A percentile compares a stretch with the other conserved stretches of the same genome.
Conservation (phyloP, 2,888 invertebrate species). For the Calliopum simillimum region DNA sequence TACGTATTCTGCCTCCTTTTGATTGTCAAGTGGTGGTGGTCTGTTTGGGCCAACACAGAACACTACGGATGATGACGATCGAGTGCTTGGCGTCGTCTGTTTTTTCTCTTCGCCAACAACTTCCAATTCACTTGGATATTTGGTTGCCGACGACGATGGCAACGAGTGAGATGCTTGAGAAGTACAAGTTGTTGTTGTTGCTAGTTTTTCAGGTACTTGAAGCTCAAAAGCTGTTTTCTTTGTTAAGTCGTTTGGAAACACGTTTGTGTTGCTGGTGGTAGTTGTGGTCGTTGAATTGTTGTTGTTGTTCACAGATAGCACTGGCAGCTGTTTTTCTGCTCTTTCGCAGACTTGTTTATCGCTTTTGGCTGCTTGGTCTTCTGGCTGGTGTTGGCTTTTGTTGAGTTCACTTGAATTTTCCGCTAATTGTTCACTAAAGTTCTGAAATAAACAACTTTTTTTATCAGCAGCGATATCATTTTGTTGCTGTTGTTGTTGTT, state of each 20-base stretch:
- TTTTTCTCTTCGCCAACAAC: slow-evolving; percentile 6
- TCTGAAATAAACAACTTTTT: not conserved
- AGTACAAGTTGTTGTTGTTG: slow-evolving; percentile 36
- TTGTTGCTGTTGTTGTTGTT: not conserved
- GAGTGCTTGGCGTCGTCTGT: not conserved
- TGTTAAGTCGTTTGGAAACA: not conserved
- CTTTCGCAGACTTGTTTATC: slow-evolving; percentile 45
- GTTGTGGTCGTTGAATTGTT: slow-evolving; percentile 31
- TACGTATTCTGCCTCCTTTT: slow-evolving; percentile 19
- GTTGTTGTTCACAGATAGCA: slow-evolving; percentile 23
- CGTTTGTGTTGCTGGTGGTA: slow-evolving; percentile 30
- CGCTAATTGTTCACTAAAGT: not conserved
- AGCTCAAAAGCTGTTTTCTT: slow-evolving; percentile 45
- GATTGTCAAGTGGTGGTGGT: slow-evolving; percentile 27
- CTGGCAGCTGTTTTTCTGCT: slow-evolving; percentile 29
- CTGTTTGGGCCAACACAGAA: slow-evolving; percentile 20
- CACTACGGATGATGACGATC: slow-evolving; percentile 27
- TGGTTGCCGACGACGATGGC: not conserved
- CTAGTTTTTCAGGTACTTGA: slow-evolving; percentile 36
- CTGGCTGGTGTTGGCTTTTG: slow-evolving; percentile 13
- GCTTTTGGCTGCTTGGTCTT: slow-evolving; percentile 23
- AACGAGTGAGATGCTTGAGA: slow-evolving; percentile 2
- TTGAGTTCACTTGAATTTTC: slow-evolving; percentile 31
- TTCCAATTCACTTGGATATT: slow-evolving; percentile 28
- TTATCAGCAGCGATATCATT: slow-evolving; percentile 20